Percentiles rank a stretch among this genome's conserved stretches.
phyloP scores from a whole-genome alignment of 1,140 invertebrate genomes.

The Vanessa tameamea region DNA sequence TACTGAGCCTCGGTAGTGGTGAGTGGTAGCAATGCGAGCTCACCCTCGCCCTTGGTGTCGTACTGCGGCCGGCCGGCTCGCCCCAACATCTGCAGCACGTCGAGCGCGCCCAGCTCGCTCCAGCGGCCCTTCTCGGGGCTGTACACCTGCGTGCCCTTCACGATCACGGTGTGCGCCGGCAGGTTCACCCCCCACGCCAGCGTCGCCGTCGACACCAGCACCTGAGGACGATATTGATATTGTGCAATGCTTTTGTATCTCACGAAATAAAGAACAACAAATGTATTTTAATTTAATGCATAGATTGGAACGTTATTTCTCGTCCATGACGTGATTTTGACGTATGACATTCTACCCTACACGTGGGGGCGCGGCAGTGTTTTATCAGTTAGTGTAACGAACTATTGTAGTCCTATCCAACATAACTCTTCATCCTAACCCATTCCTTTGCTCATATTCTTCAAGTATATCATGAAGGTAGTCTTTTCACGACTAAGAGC shows the following conservation, averaged over 20 bases:
- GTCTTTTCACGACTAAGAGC: too few relatives aligned
- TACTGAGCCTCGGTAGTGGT: too few relatives aligned
- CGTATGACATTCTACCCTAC: too few relatives aligned
- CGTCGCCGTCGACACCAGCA: constrained; percentile 98
- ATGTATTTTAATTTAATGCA: too few relatives aligned
- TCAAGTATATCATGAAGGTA: too few relatives aligned
- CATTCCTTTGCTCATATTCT: too few relatives aligned
- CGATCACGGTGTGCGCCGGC: constrained; percentile 99
- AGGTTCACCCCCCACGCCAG: constrained; percentile 99
- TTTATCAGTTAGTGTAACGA: too few relatives aligned
- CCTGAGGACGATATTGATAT: constrained; percentile 72
- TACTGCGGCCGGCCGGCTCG: constrained; percentile 99
- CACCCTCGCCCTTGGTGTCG: constrained; percentile 98
- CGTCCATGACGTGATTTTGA: too few relatives aligned
- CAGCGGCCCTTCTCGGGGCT: constrained; percentile 99
- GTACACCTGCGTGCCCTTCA: constrained; percentile 99
- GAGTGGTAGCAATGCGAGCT: background rate
- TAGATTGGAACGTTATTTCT: too few relatives aligned
- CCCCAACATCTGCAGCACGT: constrained; percentile 99
- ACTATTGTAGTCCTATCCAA: too few relatives aligned
- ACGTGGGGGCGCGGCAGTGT: too few relatives aligned
- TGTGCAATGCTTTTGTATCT: background rate
- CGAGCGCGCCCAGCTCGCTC: constrained; percentile 97
- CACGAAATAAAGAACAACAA: background rate
- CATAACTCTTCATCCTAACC: too few relatives aligned